Base-by-base conservation (phyloP, 2,113 vertebrate species). In the Trichomycterus rosablanca region DNA sequence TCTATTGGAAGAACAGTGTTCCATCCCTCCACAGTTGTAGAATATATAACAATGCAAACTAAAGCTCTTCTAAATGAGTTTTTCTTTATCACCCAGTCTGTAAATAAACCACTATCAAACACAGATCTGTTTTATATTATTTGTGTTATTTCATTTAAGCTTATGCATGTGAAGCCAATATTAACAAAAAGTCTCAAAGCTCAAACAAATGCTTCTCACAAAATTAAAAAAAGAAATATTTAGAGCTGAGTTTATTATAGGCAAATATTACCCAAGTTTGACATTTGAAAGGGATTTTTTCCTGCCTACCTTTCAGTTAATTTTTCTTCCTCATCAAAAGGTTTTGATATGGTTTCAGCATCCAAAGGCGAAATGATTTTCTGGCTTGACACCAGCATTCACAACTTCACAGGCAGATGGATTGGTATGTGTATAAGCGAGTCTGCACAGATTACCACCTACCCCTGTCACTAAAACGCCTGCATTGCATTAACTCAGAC, bases 91-190 rank as follows among this genome's bases (percentile, higher is more conserved):
- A n/a, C n/a, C n/a, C n/a, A n/a, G n/a, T n/a, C n/a, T n/a, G n/a
- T n/a, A n/a, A 83, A 83, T 80, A 84, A 80, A 83, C 63, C 51
- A 46, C 63, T 53, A 76, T 61, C 60, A 63, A 72, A 75, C n/a
- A 52, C 68, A 62, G 73, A 62, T n/a, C 66, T 66, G 77, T 59
- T 71, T 63, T 48, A 45, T 22, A 48, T 22, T 48, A 48, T 48
- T n/a, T 48, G 6, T 51, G 26, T 4, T 34, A 52, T 46, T 15
- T 30, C 66, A n/a, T n/a, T n/a, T n/a, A 62, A 34, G 55, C 22
- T 66, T 35, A n/a, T n/a, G n/a, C n/a, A n/a, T n/a, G n/a, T n/a
- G 59, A 66, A 76, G 74, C 64, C 61, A 77, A 80, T 71, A 76
- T 54, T 75, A 77, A 75, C 71, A 78, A 63, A 75, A 62, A 34